Percentiles rank a stretch among this genome's conserved stretches.
Evolutionary conservation across 2,888 invertebrate genomes (phyloP).

Genomic region (Trachelus troglodyta): DNA sequence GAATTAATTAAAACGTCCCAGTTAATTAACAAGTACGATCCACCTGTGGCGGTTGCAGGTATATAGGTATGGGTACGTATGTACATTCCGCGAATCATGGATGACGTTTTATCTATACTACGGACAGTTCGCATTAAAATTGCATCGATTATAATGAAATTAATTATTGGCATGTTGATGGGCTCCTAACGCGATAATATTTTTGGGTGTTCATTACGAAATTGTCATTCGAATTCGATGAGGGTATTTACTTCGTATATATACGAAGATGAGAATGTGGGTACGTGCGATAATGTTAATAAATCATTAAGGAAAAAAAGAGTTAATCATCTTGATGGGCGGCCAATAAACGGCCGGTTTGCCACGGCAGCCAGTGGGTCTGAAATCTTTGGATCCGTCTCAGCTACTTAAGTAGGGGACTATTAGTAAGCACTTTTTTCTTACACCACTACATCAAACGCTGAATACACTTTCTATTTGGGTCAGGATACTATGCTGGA

Average conservation of each 20-base stretch:
- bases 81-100: not conserved
- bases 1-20: not conserved
- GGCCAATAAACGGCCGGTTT: slow-evolving; percentile 36
- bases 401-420: not conserved
- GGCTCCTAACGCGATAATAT: not conserved
- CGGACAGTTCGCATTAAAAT: not conserved
- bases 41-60: not conserved
- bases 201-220: not conserved
- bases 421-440: not conserved
- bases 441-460: not conserved
- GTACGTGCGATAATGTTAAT: not conserved
- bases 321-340: slow-evolving; percentile 42
- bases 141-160: not conserved
- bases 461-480: not conserved
- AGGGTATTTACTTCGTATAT: not conserved
- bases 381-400: not conserved
- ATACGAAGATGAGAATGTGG: not conserved
- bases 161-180: not conserved
- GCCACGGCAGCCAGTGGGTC: slow-evolving; percentile 1
- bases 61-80: not conserved
- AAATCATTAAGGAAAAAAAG: slow-evolving; percentile 20
- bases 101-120: not conserved
- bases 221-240: not conserved
- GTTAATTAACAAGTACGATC: not conserved
- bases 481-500: not conserved